Base-by-base conservation (phyloP, 2,797 vertebrate species). In the Danio jaintianensis region DNA sequence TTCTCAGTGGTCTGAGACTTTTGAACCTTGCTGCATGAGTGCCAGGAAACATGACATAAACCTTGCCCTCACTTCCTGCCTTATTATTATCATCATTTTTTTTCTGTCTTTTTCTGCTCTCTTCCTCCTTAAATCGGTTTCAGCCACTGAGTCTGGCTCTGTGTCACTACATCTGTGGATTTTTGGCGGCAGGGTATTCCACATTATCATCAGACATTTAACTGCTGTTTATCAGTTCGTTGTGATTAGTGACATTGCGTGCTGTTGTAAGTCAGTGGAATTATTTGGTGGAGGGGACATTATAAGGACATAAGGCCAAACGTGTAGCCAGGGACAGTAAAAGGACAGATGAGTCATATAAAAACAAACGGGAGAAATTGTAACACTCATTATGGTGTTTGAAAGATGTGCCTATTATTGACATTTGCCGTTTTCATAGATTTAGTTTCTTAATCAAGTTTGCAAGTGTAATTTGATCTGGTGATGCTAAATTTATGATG, bases 191-290 rank as follows among this genome's bases (percentile, higher is more conserved):
- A 40, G 13, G 58, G 29, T 11, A 42, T 52, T 48, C 50, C 63
- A 53, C 72, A 79, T 84, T 80, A 82, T 78, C 68, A 80, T 78
- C 63, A 61, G 78, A 82, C 69, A 80, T 74, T 71, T 48, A 78
- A 68, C 48, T 73, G 59, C 71, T 48, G 56, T 82, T 84, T 82
- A 74, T 77, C 68, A 80, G 70, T 63, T 64, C 38, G 50, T 69
- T 18, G 5, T n/a, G 7, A 71, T 20, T 29, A 43, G 18, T 36
- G 15, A 11, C 5, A 20, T 6, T 47, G 40, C 1, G 29, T 73
- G 53, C 9, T 73, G 7, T 73, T 47, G 18, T 2, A 43, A 29
- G 70, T 40, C 22, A 63, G 36, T 58, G 40, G 40, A 73, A 16
- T 59, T 71, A 22, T 56, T 71, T 71, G 69, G 7, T 56, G 12